These are phyloP conservation scores for Danionella dracula DNA, from an alignment of 2,797 vertebrate genomes.

Conservation along the genomic window DNA sequence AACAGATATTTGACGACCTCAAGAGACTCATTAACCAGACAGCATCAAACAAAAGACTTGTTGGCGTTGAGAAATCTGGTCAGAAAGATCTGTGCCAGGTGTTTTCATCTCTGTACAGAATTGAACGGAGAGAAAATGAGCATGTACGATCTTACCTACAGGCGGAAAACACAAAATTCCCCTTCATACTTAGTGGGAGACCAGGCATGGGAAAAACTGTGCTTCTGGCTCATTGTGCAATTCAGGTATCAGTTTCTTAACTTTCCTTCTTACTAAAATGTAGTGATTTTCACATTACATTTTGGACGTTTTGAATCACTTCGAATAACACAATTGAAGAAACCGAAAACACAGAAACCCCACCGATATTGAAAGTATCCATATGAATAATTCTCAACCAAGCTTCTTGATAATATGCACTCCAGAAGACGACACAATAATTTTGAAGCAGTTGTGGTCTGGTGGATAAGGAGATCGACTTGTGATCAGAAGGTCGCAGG, in stretches of 20 bases:
- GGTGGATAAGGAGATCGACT: too few relatives aligned
- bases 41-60: neutral
- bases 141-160: constrained; percentile 63
- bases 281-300: too few relatives aligned
- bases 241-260: constrained; percentile 53
- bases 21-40: constrained; percentile 49
- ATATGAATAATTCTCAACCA: too few relatives aligned
- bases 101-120: constrained; percentile 59
- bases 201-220: constrained; percentile 74
- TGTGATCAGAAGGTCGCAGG: too few relatives aligned
- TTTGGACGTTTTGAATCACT: too few relatives aligned
- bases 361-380: too few relatives aligned
- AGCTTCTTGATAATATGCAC: too few relatives aligned
- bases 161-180: constrained; percentile 49
- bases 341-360: too few relatives aligned
- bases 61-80: constrained; percentile 7
- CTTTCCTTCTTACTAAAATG: neutral
- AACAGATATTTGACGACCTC: constrained; percentile 67
- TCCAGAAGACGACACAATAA: too few relatives aligned
- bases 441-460: too few relatives aligned
- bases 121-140: constrained; percentile 56
- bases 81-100: constrained; percentile 58
- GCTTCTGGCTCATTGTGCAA: constrained; percentile 69
- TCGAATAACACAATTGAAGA: too few relatives aligned
- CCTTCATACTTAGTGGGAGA: constrained; percentile 67